Evolutionary conservation across 2,888 invertebrate genomes (phyloP), one percentile per base, ranked within the genome.

Genomic region (Bellardia pandia): DNA sequence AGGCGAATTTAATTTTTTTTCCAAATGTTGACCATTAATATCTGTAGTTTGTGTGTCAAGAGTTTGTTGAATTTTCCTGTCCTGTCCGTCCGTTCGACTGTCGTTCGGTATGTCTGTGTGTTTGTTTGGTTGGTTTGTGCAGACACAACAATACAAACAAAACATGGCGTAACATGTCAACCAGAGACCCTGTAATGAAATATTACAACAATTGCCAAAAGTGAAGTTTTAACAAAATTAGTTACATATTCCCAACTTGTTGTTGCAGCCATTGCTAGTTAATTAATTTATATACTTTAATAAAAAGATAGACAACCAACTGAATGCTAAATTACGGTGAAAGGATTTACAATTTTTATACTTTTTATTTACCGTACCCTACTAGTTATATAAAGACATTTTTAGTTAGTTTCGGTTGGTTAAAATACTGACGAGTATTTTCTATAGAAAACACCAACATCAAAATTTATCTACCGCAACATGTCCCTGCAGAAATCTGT

Each of bases 151-250:
- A 77, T 62, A 62, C 45, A 56, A 75, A 75, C 58, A 75, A 76
- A 83, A 56, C 53, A 71, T 83, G 69, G 45, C 45, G n/a, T 71
- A 74, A 60, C 82, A 82, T 82, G 75, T 75, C 68, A 76, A 83
- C 23, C 0, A 45, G 40, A 77, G 62, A 69, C 76, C 45, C 64
- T 62, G 76, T 62, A 69, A 76, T 69, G 60, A 82, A 53, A 82
- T 62, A 82, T 82, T 76, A 53, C 83, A 77, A 71, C 71, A 71
- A 53, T 83, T 83, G 76, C 76, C 76, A 83, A 77, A 77, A 77
- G 83, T 76, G 75, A 69, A 53, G 51, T 82, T 76, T 69, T 45
- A 75, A 69, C 75, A 75, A 76, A 82, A 69, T 69, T 60, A 69
- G 40, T 53, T 62, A 64, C 45, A 62, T 83, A 76, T 71, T 42